Conservation (phyloP, 2,797 vertebrate species). For the Sebastes flavidus region DNA sequence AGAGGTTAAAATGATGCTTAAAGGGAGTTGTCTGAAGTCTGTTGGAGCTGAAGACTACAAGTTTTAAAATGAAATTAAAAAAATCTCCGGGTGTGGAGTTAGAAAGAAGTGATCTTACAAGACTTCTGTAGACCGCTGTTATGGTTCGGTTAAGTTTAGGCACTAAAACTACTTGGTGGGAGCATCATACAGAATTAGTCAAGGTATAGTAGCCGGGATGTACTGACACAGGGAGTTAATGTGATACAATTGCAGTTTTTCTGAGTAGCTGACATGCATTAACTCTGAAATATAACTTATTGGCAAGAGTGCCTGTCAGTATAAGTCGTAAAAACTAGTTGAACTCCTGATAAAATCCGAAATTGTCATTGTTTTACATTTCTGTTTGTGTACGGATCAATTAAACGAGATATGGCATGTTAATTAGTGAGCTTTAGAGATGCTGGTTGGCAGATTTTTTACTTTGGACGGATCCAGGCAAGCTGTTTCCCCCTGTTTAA, state of each 20-base stretch:
- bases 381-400: no score
- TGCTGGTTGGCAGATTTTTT: background rate
- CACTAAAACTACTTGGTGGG: background rate
- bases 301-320: background rate
- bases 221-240: background rate
- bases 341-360: no score
- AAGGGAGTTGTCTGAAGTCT: background rate
- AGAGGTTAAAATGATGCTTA: background rate
- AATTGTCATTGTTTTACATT: no score
- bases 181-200: background rate
- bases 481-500: background rate
- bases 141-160: background rate
- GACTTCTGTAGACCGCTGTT: background rate
- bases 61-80: background rate
- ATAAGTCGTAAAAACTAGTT: accelerated
- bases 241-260: background rate
- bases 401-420: no score
- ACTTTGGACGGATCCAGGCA: background rate
- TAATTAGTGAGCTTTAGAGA: no score
- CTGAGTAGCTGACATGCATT: background rate
- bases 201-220: no score
- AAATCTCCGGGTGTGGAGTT: accelerated
- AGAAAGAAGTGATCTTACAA: background rate
- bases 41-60: background rate
- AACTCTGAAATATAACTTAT: background rate